Base-by-base conservation (phyloP, 2,888 invertebrate genomes). In the Orchesella flavescens region DNA sequence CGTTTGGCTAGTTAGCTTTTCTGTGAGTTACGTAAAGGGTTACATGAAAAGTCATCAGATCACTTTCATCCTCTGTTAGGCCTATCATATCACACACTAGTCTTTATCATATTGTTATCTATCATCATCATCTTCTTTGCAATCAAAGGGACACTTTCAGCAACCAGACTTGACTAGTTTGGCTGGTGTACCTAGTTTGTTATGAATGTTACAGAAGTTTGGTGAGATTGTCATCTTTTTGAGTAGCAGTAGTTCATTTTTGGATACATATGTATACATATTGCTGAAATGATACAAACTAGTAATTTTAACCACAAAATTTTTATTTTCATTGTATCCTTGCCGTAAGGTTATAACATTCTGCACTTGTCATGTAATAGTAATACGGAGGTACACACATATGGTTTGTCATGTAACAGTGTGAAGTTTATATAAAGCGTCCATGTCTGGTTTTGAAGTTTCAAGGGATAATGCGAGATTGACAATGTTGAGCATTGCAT, bases 51-150 rank as follows among this genome's bases (percentile, higher is more conserved):
- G 83, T 81, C 85, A 83, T 74, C 81, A 84, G 85, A 81, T 85
- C 85, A 85, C 85, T 85, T 85, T 85, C 85, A 83, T 85, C 82
- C 81, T 85, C 78, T 55, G 63, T 65, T 53, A 65, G 49, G n/a
- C n/a, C n/a, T n/a, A n/a, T 55, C 59, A 13, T 34, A 23, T 34
- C 34, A 7, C 34, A 34, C 34, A 34, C 34, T 34, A 34, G 34
- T 76, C 68, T 46, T 65, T 53, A 49, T 75, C 74, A 12, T 66
- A 15, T 9, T 66, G 2, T 17, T 75, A 49, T 24, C 12, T 53
- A 57, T 63, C 59, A 44, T 2, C 49, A 76, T 75, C 55, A 68
- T 68, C 44, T 43, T 68, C 34, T 57, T n/a, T 44, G 23, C 23
- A 76, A 76, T 76, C 76, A 76, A 75, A 55, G 21, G 24, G 65